Evolutionary conservation across 92 coral and sea anemone genomes (phyloP), one percentile per base, ranked within the genome.

Genomic region (Parazoanthus swiftii): DNA sequence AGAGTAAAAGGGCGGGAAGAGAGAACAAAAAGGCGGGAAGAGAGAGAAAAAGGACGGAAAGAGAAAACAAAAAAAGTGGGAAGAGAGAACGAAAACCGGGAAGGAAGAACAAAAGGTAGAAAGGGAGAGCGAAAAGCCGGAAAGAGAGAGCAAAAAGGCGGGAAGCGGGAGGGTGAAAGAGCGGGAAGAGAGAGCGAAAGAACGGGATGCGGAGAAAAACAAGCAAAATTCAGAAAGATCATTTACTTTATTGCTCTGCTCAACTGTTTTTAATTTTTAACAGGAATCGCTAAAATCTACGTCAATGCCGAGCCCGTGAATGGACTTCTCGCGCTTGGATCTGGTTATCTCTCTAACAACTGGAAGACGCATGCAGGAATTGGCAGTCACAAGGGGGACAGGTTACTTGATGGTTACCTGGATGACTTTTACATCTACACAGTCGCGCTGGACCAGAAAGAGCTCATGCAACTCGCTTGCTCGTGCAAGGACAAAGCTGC

Each of bases 341-440:
- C 91, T 0, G 98, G 98, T 8, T 50, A 81, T 54, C 82, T 94
- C 42, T 81, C 95, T 0, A 89, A 91, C 54, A 95, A 94, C 89
- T 94, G 97, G 97, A 50, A 88, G 81, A 93, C 87, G 42, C 83
- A 89, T 70, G 93, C 90, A 3, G 94, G 93, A 13, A 89, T 94
- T 9, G 97, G 97, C 58, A 93, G 95, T 58, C 93, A 93, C 74
- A 94, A 94, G 71, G 97, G 95, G 6, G 66, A 75, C 14, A 88
- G 92, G 71, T 93, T 88, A 38, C 88, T 94, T 21, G 85, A 66
- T 26, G 97, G 97, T 29, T 90, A 79, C 6, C 78, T 94, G 89
- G 97, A 94, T 73, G 97, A 94, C 63, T 89, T 94, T 50, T 93
- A 82, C 26, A 93, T 94, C 63, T 94, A 89, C 82, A 92, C 95